Evolutionary conservation across 2,888 invertebrate genomes (phyloP), one percentile per base, ranked within the genome.

Genomic region (Cerceris ruficornis): DNA sequence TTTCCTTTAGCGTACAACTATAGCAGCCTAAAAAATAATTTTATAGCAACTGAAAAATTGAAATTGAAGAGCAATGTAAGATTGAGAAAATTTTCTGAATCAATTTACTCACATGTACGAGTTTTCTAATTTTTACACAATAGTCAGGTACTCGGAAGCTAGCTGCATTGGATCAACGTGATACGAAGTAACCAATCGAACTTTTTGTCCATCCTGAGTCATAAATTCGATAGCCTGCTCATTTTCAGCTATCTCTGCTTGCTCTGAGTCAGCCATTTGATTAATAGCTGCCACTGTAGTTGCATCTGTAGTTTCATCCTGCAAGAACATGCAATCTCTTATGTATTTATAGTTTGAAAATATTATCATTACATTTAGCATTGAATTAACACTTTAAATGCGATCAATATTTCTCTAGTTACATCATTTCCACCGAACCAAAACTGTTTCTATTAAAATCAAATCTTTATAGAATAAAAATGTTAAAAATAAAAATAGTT

Each of bases 181-280:
- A 74, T 95, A 94, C 74, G 95, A 93, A 62, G 94, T 94, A 80
- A 95, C 94, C 79, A 95, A 91, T 85, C 94, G 93, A 74, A 94
- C 93, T 92, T 93, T 95, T 89, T 95, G 92, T 83, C 95, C 93
- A 92, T 94, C 93, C 90, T 94, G 91, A 84, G 94, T 93, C 83
- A 93, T 91, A 91, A 94, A 93, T 91, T 95, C 95, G 67, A 94
- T 93, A 9, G 92, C 87, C 71, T 92, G 92, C 60, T 90, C 89
- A 11, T 85, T 88, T 67, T 90, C 90, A 28, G 83, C 69, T 6
- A 89, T 84, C 61, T 82, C 88, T 11, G 86, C 14, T 59, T 88
- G 87, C 13, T 87, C 89, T 17, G 86, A 87, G 9, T 76, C 80
- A 28, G 85, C 88, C 75, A 90, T 85, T 60, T 90, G 88, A 82